phyloP scores from a whole-genome alignment of 2,113 vertebrate genomes.

The Ceratotherium simum region DNA sequence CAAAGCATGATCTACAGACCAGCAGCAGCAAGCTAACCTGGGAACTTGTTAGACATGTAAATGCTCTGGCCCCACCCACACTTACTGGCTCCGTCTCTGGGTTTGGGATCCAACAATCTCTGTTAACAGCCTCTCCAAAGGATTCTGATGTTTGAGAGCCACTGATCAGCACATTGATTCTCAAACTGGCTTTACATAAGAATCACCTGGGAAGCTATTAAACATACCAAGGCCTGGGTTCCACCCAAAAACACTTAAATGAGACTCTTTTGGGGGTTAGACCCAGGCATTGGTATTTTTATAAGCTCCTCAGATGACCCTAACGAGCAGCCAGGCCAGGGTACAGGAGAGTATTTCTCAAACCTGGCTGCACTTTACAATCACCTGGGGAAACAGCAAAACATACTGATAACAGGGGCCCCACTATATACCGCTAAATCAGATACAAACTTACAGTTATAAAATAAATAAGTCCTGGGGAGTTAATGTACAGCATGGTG shows the following conservation, averaged over 20 bases:
- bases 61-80: neutral
- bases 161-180: neutral
- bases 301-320: neutral
- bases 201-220: neutral
- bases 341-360: neutral
- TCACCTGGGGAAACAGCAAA: neutral
- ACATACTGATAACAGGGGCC: neutral
- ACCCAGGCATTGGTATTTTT: neutral
- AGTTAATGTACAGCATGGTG: neutral
- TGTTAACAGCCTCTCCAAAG: neutral
- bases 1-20: neutral
- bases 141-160: neutral
- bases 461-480: neutral
- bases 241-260: neutral
- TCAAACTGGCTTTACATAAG: neutral
- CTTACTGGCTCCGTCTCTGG: neutral
- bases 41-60: neutral
- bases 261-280: neutral
- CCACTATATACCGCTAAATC: neutral
- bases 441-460: neutral
- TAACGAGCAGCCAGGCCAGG: neutral
- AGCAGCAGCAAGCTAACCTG: neutral
- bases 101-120: neutral
- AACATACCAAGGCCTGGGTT: neutral
- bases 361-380: neutral